Evolutionary conservation across 2,113 vertebrate species (phyloP), one percentile per base, ranked within the genome.

Genomic region (Excalfactoria chinensis): DNA sequence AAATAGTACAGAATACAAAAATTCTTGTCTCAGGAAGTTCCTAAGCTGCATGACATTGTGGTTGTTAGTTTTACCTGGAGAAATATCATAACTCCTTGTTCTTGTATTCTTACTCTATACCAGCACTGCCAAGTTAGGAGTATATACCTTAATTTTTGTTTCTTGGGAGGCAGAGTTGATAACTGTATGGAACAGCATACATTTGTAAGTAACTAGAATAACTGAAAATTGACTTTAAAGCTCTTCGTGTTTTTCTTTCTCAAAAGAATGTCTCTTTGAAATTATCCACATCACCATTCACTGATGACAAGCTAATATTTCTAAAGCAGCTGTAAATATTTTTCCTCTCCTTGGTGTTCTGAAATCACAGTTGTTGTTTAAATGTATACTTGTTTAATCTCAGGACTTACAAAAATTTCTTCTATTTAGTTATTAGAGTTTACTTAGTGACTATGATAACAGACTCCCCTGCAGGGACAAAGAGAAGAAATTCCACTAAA

Each of bases 41-140:
- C 13, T 11, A 25, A 66, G 15, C 13, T 79, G 7, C 41, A 71
- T 10, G 8, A 3, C 0, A 1, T 2, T 72, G 21, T 55, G 43
- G 4, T 64, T 40, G 64, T 7, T 35, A 49, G 19, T 25, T 84
- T 8, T 73, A 8, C 0, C 0, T 3, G 12, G 21, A 8, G 44
- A 75, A 73, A 2, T 15, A 40, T 21, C 26, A 19, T 53, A 44
- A 88, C 83, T 35, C 20, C 6, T 55, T 17, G 0, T 12, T 79
- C 20, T 64, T 41, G 11, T 67, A 11, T 35, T 60, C 51, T 55
- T 63, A 30, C 13, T 63, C 26, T 18, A 56, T 87, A 14, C 14
- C 84, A 15, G 51, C 81, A 13, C 62, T 75, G 46, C 13, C 13
- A n/a, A 1, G 16, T 21, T 79, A 53, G 15, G 3, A 37, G 3